Evolutionary conservation across 2,797 vertebrate species (phyloP).

Genomic region (Cetoscarus ocellatus): DNA sequence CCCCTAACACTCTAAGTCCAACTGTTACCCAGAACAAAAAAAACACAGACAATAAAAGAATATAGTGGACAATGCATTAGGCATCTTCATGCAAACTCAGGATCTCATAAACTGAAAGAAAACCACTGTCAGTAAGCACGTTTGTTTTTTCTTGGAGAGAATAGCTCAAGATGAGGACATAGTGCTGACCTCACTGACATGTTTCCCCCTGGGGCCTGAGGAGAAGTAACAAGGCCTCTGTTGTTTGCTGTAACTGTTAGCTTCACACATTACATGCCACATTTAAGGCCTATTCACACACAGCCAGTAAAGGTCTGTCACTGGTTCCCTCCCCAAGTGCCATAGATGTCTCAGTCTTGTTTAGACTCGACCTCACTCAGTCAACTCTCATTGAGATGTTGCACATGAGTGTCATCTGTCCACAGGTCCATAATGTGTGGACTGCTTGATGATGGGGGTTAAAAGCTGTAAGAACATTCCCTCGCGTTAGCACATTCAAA

Average conservation of each 20-base stretch:
- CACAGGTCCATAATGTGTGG: conserved; percentile 28
- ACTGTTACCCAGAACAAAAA: no score
- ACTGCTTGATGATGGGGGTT: conserved; percentile 7
- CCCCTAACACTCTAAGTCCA: no score
- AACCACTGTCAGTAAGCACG: conserved; percentile 1
- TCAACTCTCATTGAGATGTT: conserved; percentile 26
- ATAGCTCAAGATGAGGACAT: conserved; percentile 25
- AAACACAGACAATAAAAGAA: no score
- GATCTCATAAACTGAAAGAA: not conserved
- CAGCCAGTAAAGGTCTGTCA: conserved; percentile 24
- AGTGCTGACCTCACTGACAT: conserved; percentile 29
- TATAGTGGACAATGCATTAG: no score
- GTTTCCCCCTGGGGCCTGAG: conserved; percentile 13
- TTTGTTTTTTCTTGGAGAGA: conserved; percentile 18
- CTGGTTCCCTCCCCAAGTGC: conserved; percentile 12
- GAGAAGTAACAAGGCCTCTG: conserved; percentile 37
- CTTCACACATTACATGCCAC: conserved; percentile 42
- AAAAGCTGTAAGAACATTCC: conserved; percentile 34
- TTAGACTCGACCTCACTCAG: conserved; percentile 23
- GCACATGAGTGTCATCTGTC: conserved; percentile 27
- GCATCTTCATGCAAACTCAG: not conserved
- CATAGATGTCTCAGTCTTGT: conserved; percentile 21
- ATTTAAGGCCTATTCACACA: conserved; percentile 40
- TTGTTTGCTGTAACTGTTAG: conserved; percentile 43
- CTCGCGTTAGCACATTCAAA: conserved; percentile 47